Conservation (phyloP, 1,140 invertebrate genomes). For the Sinella curviseta region DNA sequence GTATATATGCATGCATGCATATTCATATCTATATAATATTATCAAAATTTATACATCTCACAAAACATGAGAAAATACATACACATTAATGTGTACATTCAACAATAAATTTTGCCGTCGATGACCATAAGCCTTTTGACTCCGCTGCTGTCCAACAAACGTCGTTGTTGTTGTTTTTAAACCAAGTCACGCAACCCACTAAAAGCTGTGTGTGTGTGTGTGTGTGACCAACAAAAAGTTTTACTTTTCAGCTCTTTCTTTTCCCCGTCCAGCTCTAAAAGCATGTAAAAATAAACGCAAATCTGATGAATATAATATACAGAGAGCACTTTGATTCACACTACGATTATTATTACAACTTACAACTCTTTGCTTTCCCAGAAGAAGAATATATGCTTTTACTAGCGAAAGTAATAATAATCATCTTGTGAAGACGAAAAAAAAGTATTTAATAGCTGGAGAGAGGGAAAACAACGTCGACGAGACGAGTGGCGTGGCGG, state of each 20-base stretch:
- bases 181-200: slow-evolving; percentile 3
- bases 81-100: no score
- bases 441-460: neutral
- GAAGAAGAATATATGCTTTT: neutral
- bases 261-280: neutral
- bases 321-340: neutral
- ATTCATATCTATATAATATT: no score
- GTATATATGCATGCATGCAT: no score
- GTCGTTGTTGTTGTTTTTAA: neutral
- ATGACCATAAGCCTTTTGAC: slow-evolving; percentile 6
- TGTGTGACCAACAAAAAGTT: slow-evolving; percentile 5
- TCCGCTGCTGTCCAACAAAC: neutral
- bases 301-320: no score
- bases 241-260: neutral
- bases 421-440: neutral
- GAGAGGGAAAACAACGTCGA: neutral
- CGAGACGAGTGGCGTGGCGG: neutral
- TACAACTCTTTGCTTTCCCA: neutral
- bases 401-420: neutral
- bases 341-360: neutral
- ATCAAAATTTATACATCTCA: no score
- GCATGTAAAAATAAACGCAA: no score
- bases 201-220: neutral
- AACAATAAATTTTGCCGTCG: neutral
- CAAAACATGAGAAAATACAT: no score